Percentiles rank a stretch among this genome's conserved stretches.
phyloP scores from a whole-genome alignment of 2,888 invertebrate species.

The Elegia similella region DNA sequence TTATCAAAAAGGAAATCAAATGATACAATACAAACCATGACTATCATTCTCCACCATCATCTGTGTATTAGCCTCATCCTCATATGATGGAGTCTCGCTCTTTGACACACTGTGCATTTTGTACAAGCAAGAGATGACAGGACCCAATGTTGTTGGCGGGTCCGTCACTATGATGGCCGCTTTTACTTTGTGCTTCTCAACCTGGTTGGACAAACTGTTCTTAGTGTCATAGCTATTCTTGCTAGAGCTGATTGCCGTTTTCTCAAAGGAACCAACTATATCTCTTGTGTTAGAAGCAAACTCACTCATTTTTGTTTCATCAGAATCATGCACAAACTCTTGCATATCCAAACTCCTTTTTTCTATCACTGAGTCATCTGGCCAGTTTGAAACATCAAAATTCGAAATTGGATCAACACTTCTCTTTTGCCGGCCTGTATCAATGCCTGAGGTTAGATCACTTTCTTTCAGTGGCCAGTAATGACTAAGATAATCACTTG shows the following conservation, averaged over 20 bases:
- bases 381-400: slow-evolving; percentile 26
- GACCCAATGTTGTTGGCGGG: slow-evolving; percentile 46
- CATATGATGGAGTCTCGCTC: slow-evolving; percentile 65
- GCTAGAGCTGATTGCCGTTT: slow-evolving; percentile 40
- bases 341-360: slow-evolving; percentile 58
- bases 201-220: slow-evolving; percentile 45
- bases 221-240: slow-evolving; percentile 44
- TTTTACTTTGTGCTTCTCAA: slow-evolving; percentile 53
- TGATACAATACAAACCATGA: slow-evolving; percentile 48
- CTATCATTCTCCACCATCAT: slow-evolving; percentile 60
- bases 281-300: slow-evolving; percentile 44
- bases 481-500: slow-evolving; percentile 19
- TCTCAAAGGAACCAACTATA: slow-evolving; percentile 43
- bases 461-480: slow-evolving; percentile 40
- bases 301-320: slow-evolving; percentile 39
- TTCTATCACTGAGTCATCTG: slow-evolving; percentile 26
- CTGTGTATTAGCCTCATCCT: slow-evolving; percentile 61
- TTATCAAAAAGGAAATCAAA: neutral
- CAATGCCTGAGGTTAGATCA: neutral
- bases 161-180: slow-evolving; percentile 44
- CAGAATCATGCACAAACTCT: slow-evolving; percentile 43
- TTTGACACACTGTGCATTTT: slow-evolving; percentile 62
- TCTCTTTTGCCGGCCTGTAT: slow-evolving; percentile 39
- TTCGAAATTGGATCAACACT: slow-evolving; percentile 38
- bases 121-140: slow-evolving; percentile 62